A percentile compares a stretch with the other conserved stretches of the same genome.
phyloP scores from a whole-genome alignment of 2,888 invertebrate genomes.

The Geotrupes spiniger region DNA sequence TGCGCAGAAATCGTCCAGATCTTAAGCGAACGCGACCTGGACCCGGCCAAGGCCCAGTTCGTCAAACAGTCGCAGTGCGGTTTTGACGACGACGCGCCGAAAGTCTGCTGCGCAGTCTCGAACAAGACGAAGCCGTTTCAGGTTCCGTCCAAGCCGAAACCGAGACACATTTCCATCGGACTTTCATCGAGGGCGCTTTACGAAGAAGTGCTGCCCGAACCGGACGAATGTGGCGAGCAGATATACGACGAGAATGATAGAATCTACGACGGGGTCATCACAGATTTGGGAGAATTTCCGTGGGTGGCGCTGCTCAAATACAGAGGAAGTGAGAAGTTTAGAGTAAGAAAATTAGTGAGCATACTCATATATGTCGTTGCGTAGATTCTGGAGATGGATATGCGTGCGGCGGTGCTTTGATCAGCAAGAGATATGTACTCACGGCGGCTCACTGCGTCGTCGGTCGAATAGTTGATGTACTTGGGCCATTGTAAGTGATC shows the following conservation, averaged over 20 bases:
- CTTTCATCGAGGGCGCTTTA: conserved; percentile 29
- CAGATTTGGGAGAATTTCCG: conserved; percentile 58
- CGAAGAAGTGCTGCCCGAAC: conserved; percentile 30
- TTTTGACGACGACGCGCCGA: conserved; percentile 50
- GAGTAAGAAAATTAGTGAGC: background rate
- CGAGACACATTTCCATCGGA: background rate
- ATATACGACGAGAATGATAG: conserved; percentile 51
- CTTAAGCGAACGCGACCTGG: conserved; percentile 33
- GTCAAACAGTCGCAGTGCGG: conserved; percentile 56
- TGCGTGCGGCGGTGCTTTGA: conserved; percentile 44
- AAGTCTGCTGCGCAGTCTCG: conserved; percentile 51
- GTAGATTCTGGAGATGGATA: conserved; percentile 26
- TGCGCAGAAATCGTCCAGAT: conserved; percentile 49
- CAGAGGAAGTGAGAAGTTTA: conserved; percentile 1
- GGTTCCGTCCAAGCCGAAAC: too few species aligned
- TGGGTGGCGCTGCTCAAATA: conserved; percentile 63
- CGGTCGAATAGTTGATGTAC: conserved; percentile 16
- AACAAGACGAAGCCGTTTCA: too few species aligned
- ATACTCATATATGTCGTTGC: background rate
- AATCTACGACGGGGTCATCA: conserved; percentile 55
- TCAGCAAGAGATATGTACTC: conserved; percentile 41
- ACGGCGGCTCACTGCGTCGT: conserved; percentile 48
- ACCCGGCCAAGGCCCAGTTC: conserved; percentile 43
- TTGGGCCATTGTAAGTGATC: conserved; percentile 28
- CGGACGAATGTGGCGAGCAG: conserved; percentile 56